These are phyloP conservation scores for Squalus acanthias DNA, from an alignment of 2,797 vertebrate genomes.

Conservation along the genomic window DNA sequence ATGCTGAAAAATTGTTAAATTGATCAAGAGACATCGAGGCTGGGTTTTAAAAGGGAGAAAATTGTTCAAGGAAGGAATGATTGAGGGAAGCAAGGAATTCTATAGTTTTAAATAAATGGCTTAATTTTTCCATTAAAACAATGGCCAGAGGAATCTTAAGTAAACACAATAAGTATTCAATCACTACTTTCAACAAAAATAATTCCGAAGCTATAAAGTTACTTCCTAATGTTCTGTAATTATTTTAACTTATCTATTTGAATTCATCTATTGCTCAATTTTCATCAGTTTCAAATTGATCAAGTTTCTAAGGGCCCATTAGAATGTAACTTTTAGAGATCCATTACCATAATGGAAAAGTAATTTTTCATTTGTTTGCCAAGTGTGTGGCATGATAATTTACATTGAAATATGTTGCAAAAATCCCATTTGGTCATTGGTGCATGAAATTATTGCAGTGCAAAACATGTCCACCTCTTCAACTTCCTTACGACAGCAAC, in stretches of 20 bases:
- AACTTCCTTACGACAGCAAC: not conserved
- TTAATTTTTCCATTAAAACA: not conserved
- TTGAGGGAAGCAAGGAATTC: not conserved
- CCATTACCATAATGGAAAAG: not conserved
- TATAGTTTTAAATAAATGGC: not conserved
- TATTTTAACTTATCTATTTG: not conserved
- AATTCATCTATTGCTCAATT: not conserved
- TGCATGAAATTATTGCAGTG: no score
- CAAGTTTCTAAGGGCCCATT: not conserved
- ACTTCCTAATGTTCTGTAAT: not conserved
- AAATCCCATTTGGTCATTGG: no score
- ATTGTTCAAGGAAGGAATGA: not conserved
- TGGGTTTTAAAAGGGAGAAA: not conserved
- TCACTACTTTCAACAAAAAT: not conserved
- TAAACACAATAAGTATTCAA: not conserved
- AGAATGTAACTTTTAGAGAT: not conserved
- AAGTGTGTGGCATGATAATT: not conserved
- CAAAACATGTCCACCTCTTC: no score
- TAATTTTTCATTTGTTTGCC: not conserved
- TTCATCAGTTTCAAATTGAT: not conserved
- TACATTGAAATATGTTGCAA: no score
- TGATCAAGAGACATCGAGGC: not conserved
- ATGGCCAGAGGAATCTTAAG: not conserved
- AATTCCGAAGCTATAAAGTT: not conserved
- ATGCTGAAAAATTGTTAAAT: not conserved